phyloP scores from a whole-genome alignment of 2,888 invertebrate species.

The Sarcophaga subvicina region DNA sequence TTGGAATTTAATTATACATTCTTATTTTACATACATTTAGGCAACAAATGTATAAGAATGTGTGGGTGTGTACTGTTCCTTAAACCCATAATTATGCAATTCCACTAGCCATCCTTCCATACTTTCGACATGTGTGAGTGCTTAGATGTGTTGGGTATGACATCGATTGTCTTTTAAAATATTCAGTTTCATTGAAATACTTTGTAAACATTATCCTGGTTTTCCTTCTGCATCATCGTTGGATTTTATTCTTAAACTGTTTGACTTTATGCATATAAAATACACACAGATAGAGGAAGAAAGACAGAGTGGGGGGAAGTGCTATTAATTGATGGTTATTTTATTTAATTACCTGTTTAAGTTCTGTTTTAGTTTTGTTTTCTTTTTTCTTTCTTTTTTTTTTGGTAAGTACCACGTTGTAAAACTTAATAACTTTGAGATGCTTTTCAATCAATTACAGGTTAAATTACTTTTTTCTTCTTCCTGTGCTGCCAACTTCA shows the following conservation, averaged over 20 bases:
- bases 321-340: conserved; percentile 59
- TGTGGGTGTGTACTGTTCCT: neutral
- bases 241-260: neutral
- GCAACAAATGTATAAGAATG: neutral
- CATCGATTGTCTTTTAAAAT: conserved; percentile 9
- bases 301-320: neutral
- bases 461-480: neutral
- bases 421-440: conserved; percentile 47
- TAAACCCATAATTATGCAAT: conserved; percentile 41
- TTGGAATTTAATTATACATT: too few species aligned
- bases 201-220: neutral
- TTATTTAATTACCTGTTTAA: conserved; percentile 63
- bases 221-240: neutral
- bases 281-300: too few species aligned
- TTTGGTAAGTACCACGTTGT: neutral
- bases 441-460: conserved; percentile 49
- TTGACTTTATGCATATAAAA: too few species aligned
- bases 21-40: neutral
- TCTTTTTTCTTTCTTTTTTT: neutral
- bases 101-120: neutral
- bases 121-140: neutral
- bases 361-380: neutral
- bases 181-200: conserved; percentile 27
- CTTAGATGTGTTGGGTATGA: neutral
- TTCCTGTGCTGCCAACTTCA: neutral